Evolutionary conservation across 2,888 invertebrate genomes (phyloP).

Genomic region (Boloria euphrosyne): DNA sequence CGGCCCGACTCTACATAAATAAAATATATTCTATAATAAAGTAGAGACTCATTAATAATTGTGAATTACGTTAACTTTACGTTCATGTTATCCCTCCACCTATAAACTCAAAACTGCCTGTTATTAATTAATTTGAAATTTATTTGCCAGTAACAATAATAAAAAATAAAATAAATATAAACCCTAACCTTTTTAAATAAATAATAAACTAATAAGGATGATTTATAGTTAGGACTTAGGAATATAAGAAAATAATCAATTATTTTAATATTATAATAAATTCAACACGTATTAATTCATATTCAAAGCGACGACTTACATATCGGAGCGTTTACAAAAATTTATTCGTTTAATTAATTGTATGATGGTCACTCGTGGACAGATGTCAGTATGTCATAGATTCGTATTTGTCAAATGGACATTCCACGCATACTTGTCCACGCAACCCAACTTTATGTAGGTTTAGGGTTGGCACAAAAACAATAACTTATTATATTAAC

Average conservation of each 20-base stretch:
- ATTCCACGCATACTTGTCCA: constrained; percentile 43
- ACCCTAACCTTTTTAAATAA: too few relatives aligned
- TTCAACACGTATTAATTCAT: constrained; percentile 16
- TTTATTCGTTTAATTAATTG: constrained; percentile 41
- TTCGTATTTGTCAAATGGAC: constrained; percentile 49
- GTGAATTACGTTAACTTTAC: too few relatives aligned
- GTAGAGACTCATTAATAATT: too few relatives aligned
- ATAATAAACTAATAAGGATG: too few relatives aligned
- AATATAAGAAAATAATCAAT: background rate
- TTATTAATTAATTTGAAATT: too few relatives aligned
- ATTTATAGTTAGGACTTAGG: too few relatives aligned
- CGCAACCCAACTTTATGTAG: constrained; percentile 25
- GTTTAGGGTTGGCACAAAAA: constrained; percentile 18
- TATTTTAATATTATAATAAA: constrained; percentile 9
- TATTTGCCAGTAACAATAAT: too few relatives aligned
- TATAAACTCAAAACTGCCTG: too few relatives aligned
- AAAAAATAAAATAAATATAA: too few relatives aligned
- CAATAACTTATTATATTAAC: background rate
- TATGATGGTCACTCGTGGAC: constrained; percentile 39
- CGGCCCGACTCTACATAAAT: too few relatives aligned
- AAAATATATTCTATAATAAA: too few relatives aligned
- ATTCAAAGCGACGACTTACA: constrained; percentile 18
- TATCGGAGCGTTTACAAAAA: constrained; percentile 28
- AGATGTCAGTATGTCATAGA: constrained; percentile 46
- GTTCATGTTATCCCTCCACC: too few relatives aligned